Percentiles rank a stretch among this genome's conserved stretches.
Conservation (phyloP, 2,113 vertebrate species). For the Erpornis zantholeuca region DNA sequence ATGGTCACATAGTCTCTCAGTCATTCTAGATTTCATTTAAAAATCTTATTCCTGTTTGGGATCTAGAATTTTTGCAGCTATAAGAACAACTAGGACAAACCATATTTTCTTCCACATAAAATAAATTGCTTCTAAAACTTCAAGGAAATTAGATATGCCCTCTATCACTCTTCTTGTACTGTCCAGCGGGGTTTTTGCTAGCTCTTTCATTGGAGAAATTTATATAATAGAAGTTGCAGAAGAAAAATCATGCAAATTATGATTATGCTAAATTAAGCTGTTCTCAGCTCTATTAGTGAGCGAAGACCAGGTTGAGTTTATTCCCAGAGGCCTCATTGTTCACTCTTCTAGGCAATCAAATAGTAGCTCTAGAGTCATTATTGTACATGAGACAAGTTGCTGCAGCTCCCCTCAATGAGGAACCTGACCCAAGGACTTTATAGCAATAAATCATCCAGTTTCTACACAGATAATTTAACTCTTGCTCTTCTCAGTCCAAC, state of each 20-base stretch:
- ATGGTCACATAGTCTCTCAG: neutral
- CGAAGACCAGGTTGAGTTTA: neutral
- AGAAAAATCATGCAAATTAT: slow-evolving; percentile 13
- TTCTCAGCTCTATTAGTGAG: neutral
- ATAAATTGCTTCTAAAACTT: neutral
- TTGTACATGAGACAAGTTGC: neutral
- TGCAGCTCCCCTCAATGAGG: neutral
- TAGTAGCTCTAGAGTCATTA: neutral
- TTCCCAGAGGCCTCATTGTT: slow-evolving; percentile 9
- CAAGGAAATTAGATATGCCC: neutral
- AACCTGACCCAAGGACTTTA: neutral
- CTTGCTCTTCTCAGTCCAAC: neutral
- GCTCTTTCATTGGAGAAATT: neutral
- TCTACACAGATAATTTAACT: neutral
- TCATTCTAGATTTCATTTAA: neutral
- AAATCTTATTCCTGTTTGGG: neutral
- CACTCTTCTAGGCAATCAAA: neutral
- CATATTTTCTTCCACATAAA: neutral
- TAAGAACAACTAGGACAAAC: neutral
- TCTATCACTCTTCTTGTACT: neutral
- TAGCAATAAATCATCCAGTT: neutral
- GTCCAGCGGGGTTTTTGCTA: neutral
- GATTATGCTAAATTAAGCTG: neutral
- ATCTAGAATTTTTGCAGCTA: neutral
- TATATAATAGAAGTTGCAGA: neutral